Evolutionary conservation across 2,797 vertebrate genomes (phyloP).

Genomic region (Bovichtus variegatus): DNA sequence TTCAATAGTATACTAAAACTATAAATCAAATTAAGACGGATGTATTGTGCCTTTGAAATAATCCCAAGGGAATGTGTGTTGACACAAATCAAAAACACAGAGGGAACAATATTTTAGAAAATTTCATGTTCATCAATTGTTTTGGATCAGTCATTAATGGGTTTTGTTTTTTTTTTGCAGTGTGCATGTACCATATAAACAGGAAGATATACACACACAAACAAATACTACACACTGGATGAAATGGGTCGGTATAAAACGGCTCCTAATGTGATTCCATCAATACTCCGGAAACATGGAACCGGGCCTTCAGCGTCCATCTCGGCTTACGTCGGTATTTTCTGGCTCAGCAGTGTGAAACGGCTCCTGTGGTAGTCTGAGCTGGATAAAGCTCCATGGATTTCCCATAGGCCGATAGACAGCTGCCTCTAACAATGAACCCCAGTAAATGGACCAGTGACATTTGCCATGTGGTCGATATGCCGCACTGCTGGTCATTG

Average conservation of each 20-base stretch:
- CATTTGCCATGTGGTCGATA: slow-evolving; percentile 74
- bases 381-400: slow-evolving; percentile 73
- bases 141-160: neutral
- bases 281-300: slow-evolving; percentile 46
- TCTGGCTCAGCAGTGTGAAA: slow-evolving; percentile 74
- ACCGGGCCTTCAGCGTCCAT: slow-evolving; percentile 21
- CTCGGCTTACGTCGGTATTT: slow-evolving; percentile 56
- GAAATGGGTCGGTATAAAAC: neutral
- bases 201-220: neutral
- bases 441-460: slow-evolving; percentile 70
- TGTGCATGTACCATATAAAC: neutral
- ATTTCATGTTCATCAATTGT: neutral
- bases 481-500: slow-evolving; percentile 63
- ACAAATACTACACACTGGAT: slow-evolving; percentile 4
- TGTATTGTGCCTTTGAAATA: neutral
- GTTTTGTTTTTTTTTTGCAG: neutral
- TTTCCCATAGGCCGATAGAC: slow-evolving; percentile 76
- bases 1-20: neutral
- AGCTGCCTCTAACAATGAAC: slow-evolving; percentile 69
- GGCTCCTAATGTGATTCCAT: slow-evolving; percentile 17
- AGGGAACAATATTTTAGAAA: neutral
- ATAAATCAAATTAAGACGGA: neutral
- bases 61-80: neutral
- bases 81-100: neutral
- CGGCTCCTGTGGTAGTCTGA: slow-evolving; percentile 71